These are phyloP conservation scores for Calyptomena viridis DNA, from an alignment of 2,113 vertebrate species.

Conservation along the genomic window DNA sequence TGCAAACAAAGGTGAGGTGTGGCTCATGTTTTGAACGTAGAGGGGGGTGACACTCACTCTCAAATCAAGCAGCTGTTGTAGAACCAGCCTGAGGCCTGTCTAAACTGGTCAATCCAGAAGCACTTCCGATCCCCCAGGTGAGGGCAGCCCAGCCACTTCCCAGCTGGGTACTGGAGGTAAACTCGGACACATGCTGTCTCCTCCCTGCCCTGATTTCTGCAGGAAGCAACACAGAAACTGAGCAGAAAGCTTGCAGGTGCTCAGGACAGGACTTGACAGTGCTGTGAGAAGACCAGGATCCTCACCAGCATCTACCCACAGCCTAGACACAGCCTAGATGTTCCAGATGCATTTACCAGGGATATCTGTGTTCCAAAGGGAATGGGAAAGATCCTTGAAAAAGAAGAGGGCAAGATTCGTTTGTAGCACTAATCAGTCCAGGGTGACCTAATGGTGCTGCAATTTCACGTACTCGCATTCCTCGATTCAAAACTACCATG, in stretches of 20 bases:
- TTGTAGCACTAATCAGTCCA: neutral
- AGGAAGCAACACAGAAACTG: neutral
- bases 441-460: slow-evolving; percentile 47
- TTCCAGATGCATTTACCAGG: neutral
- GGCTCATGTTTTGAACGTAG: neutral
- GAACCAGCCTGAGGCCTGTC: neutral
- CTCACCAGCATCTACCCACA: neutral
- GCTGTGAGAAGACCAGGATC: neutral
- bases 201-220: neutral
- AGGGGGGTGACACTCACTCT: neutral
- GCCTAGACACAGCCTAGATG: neutral
- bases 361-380: neutral
- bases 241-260: neutral
- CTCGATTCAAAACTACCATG: slow-evolving; percentile 38
- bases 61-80: neutral
- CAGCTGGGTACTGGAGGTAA: neutral
- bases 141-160: neutral
- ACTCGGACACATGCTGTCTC: neutral
- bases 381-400: neutral
- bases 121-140: neutral
- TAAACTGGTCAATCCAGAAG: neutral
- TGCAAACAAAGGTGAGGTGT: neutral
- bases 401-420: neutral
- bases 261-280: neutral
- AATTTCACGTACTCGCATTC: slow-evolving; percentile 36